A percentile compares a stretch with the other conserved stretches of the same genome.
Evolutionary conservation across 2,797 vertebrate genomes (phyloP).

Genomic region (Lemur catta): DNA sequence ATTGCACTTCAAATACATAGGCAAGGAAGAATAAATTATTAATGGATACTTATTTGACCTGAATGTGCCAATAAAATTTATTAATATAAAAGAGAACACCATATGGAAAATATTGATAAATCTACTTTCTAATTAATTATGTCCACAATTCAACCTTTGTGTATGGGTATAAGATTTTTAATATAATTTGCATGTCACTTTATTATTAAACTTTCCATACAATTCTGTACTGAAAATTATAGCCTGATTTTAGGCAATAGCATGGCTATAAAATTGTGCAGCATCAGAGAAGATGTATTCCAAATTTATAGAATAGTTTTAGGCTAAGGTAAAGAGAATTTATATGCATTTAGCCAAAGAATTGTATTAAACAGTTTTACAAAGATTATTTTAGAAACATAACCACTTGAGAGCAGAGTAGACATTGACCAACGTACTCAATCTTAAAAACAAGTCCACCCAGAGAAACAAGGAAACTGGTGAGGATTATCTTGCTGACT

Average conservation of each 20-base stretch:
- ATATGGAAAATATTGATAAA: neutral
- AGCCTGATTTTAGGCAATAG: neutral
- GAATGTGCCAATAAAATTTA: neutral
- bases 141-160: neutral
- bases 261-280: neutral
- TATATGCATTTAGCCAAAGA: neutral
- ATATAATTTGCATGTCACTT: neutral
- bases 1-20: neutral
- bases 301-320: neutral
- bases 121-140: neutral
- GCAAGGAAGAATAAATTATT: neutral
- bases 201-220: neutral
- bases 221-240: neutral
- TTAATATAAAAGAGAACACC: neutral
- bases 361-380: neutral
- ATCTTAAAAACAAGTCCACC: neutral
- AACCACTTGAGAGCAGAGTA: neutral
- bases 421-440: neutral
- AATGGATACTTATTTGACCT: neutral
- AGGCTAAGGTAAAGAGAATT: neutral
- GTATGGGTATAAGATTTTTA: neutral
- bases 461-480: neutral
- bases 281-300: neutral
- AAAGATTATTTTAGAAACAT: neutral
- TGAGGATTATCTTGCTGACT: neutral